Percentiles rank a stretch among this genome's conserved stretches.
Conservation (phyloP, 2,113 vertebrate species). For the Seriola rivoliana region DNA sequence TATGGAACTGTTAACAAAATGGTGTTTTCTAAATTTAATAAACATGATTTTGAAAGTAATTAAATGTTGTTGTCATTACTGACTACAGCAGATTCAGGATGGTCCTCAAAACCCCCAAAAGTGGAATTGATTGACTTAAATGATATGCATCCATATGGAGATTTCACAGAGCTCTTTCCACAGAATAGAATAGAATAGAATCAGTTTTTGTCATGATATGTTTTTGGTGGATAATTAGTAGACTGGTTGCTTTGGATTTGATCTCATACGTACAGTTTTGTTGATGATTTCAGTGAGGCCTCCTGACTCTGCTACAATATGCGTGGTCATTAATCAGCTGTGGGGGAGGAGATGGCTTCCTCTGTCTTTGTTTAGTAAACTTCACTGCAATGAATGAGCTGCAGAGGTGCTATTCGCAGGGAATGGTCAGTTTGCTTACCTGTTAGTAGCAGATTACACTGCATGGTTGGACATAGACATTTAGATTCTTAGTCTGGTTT, state of each 20-base stretch:
- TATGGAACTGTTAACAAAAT: conserved; percentile 85
- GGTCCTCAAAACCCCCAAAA: neutral
- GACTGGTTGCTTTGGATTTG: neutral
- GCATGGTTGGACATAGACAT: neutral
- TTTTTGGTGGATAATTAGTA: neutral
- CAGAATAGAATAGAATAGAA: neutral
- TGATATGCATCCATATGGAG: neutral
- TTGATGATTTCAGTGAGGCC: conserved; percentile 21
- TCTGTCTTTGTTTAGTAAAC: conserved; percentile 41
- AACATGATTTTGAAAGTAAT: conserved; percentile 85
- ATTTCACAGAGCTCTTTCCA: neutral
- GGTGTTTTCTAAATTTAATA: conserved; percentile 91
- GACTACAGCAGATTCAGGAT: neutral
- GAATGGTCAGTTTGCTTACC: neutral
- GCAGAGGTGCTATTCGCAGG: neutral
- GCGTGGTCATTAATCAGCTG: conserved; percentile 35
- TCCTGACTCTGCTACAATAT: neutral
- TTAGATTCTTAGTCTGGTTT: neutral
- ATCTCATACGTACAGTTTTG: neutral
- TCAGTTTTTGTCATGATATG: neutral
- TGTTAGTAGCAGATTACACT: neutral
- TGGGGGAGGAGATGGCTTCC: neutral
- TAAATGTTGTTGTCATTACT: conserved; percentile 48
- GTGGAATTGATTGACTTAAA: neutral
- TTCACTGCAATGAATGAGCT: conserved; percentile 29